Conservation (phyloP, 2,888 invertebrate genomes). For the Dicyrtoma fusca region DNA sequence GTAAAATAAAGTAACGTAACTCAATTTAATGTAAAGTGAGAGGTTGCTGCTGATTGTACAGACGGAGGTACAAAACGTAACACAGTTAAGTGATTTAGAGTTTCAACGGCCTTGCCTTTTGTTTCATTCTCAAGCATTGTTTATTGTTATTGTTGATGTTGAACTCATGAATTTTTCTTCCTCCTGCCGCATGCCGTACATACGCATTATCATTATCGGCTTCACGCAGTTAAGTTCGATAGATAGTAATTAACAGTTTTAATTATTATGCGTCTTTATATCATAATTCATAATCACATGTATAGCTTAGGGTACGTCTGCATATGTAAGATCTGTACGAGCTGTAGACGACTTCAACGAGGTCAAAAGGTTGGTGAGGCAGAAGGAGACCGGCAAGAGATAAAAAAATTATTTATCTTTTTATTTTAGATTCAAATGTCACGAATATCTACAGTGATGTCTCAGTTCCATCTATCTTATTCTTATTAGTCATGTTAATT, state of each 20-base stretch:
- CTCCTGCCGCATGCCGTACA: conserved; percentile 11
- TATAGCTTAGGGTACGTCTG: too few species aligned
- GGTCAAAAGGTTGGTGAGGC: conserved; percentile 22
- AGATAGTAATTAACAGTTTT: conserved; percentile 6
- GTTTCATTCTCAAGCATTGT: conserved; percentile 18
- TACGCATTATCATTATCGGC: neutral
- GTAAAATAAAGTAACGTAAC: too few species aligned
- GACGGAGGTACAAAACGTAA: neutral
- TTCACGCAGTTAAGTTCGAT: neutral
- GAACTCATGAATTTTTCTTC: conserved; percentile 10
- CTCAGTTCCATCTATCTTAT: too few species aligned
- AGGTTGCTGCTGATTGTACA: too few species aligned
- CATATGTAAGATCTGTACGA: neutral
- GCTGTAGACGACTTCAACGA: neutral
- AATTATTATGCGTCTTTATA: neutral
- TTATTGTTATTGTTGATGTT: conserved; percentile 9
- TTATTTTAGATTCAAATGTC: conserved; percentile 4
- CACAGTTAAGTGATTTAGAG: neutral
- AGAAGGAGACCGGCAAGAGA: too few species aligned
- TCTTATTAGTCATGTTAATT: too few species aligned
- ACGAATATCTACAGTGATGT: conserved; percentile 11
- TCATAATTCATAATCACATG: too few species aligned
- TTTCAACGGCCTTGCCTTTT: conserved; percentile 30
- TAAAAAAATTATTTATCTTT: too few species aligned
- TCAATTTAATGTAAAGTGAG: too few species aligned